These are phyloP conservation scores for Troides oblongomaculatus DNA, from an alignment of 2,888 invertebrate genomes.

Conservation along the genomic window DNA sequence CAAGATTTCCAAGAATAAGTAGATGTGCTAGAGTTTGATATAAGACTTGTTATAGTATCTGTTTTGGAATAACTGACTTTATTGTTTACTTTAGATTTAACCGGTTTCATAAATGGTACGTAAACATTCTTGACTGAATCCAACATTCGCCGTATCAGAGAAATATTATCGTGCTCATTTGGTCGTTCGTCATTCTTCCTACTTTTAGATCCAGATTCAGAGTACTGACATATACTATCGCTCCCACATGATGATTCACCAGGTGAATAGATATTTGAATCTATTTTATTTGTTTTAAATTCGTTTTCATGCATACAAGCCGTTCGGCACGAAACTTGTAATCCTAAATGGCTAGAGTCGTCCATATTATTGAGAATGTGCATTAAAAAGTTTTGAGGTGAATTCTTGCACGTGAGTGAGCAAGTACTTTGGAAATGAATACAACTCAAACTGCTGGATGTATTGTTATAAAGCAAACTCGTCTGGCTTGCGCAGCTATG, in stretches of 20 bases:
- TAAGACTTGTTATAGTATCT: constrained; percentile 13
- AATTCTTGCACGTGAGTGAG: not conserved
- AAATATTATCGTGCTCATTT: constrained; percentile 14
- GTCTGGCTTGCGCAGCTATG: not conserved
- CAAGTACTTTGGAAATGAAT: constrained; percentile 3
- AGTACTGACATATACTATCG: not conserved
- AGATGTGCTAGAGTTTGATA: constrained; percentile 22
- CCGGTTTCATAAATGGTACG: constrained; percentile 19
- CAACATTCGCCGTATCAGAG: constrained; percentile 21
- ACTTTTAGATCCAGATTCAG: not conserved
- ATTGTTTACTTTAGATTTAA: constrained; percentile 5
- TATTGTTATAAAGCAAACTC: not conserved
- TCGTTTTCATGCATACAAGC: not conserved
- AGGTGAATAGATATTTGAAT: not conserved
- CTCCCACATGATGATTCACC: not conserved
- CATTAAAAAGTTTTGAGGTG: constrained; percentile 8
- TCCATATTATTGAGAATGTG: constrained; percentile 10
- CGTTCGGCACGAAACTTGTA: constrained; percentile 19
- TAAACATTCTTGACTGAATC: constrained; percentile 21
- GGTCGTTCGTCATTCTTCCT: not conserved
- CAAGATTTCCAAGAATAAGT: constrained; percentile 28
- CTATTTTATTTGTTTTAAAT: not conserved
- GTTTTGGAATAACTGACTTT: constrained; percentile 1
- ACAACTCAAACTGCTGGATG: not conserved
- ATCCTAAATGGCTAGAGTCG: constrained; percentile 6